Percentiles rank a stretch among this genome's conserved stretches.
Evolutionary conservation across 2,113 vertebrate species (phyloP).

Genomic region (Chaetops frenatus): DNA sequence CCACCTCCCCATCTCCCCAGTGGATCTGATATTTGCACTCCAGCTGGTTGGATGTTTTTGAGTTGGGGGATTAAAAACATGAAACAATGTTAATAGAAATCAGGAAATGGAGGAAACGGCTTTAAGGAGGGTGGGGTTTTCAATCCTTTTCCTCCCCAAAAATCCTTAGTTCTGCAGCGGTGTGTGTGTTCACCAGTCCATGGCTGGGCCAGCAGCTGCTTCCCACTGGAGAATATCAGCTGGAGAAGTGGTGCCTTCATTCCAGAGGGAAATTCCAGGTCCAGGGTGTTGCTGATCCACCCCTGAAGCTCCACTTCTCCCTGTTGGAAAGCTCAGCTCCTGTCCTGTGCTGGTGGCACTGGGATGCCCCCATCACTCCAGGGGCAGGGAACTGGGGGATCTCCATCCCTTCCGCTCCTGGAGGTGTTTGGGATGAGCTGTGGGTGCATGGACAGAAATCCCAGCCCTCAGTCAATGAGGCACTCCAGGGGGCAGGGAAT

Average conservation of each 20-base stretch:
- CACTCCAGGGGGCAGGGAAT: fast-evolving
- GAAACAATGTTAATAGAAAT: not conserved
- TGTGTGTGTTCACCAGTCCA: not conserved
- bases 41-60: not conserved
- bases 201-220: not conserved
- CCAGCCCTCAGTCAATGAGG: no score
- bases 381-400: not conserved
- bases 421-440: not conserved
- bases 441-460: not conserved
- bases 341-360: not conserved
- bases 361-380: fast-evolving
- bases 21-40: not conserved
- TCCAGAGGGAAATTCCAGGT: not conserved
- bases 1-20: not conserved
- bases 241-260: not conserved
- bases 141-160: not conserved
- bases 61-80: not conserved
- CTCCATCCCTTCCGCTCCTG: not conserved
- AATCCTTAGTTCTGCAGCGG: not conserved
- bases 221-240: not conserved
- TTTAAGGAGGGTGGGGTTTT: not conserved
- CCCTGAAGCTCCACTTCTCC: not conserved
- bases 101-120: not conserved
- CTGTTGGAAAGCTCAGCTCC: not conserved
- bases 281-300: not conserved